These are phyloP conservation scores for Hypomecis atomaria DNA, from an alignment of 2,888 invertebrate species.

Conservation along the genomic window DNA sequence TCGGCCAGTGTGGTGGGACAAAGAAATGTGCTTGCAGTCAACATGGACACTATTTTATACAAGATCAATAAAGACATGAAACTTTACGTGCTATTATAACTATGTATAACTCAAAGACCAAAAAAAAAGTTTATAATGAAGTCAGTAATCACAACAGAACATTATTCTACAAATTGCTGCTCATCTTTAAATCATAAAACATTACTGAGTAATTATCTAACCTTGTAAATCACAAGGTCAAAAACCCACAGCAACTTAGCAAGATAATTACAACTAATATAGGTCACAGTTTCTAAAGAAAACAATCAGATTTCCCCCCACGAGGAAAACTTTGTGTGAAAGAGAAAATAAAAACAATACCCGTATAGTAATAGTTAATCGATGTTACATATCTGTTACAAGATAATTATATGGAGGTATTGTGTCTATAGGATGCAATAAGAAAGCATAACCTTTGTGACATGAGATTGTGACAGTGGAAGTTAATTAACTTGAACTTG, in stretches of 20 bases:
- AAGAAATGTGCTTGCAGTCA: too few species aligned
- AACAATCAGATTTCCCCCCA: constrained; percentile 36
- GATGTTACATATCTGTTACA: constrained; percentile 31
- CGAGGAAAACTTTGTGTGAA: constrained; percentile 45
- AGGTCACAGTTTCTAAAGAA: constrained; percentile 51
- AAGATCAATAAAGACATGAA: too few species aligned
- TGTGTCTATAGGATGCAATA: not conserved
- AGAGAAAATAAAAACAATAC: constrained; percentile 43
- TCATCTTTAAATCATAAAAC: too few species aligned
- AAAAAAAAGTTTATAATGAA: too few species aligned
- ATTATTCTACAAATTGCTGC: too few species aligned
- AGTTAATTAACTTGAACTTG: too few species aligned
- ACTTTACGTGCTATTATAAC: too few species aligned
- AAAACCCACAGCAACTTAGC: constrained; percentile 27
- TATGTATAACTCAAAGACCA: too few species aligned
- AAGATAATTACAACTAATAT: constrained; percentile 36
- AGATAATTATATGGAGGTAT: constrained; percentile 25
- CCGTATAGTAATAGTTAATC: constrained; percentile 22
- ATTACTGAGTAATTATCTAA: not conserved
- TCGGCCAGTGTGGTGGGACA: too few species aligned
- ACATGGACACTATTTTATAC: too few species aligned
- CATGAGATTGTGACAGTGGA: too few species aligned
- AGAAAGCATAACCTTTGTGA: constrained; percentile 12
- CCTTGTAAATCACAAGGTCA: constrained; percentile 17
- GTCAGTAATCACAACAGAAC: too few species aligned